A percentile compares a stretch with the other conserved stretches of the same genome.
Conservation (phyloP, 2,797 vertebrate species). For the Pipistrellus pipistrellus region DNA sequence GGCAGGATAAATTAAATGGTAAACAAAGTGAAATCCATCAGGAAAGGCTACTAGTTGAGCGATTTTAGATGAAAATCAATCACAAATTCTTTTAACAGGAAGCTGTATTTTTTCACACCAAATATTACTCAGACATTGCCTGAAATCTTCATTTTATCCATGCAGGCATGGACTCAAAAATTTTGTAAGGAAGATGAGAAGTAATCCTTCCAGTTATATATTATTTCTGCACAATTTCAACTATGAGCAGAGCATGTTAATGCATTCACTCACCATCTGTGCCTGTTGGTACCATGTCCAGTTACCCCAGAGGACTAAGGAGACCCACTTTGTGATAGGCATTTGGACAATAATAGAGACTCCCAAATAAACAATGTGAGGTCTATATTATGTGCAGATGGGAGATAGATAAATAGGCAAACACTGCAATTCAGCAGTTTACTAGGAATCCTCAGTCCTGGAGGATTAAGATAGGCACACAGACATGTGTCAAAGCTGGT, state of each 20-base stretch:
- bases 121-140: constrained; percentile 38
- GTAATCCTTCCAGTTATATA: constrained; percentile 69
- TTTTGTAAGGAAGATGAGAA: constrained; percentile 61
- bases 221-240: constrained; percentile 74
- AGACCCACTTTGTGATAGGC: constrained; percentile 74
- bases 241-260: constrained; percentile 68
- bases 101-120: neutral
- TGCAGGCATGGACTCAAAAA: constrained; percentile 58
- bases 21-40: neutral
- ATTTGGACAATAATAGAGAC: constrained; percentile 74
- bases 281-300: constrained; percentile 66
- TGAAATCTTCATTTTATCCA: constrained; percentile 57
- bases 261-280: constrained; percentile 79
- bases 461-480: constrained; percentile 64
- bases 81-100: constrained; percentile 54
- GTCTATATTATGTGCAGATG: constrained; percentile 77
- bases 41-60: neutral
- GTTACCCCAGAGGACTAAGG: constrained; percentile 72
- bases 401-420: constrained; percentile 71
- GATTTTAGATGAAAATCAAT: constrained; percentile 39
- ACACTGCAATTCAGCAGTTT: constrained; percentile 73
- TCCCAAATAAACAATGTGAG: constrained; percentile 72
- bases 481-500: constrained; percentile 49
- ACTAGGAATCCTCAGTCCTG: constrained; percentile 53
- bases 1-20: neutral